Evolutionary conservation across 2,888 invertebrate genomes (phyloP), one percentile per base, ranked within the genome.

Genomic region (Alviniconcha strummeri): DNA sequence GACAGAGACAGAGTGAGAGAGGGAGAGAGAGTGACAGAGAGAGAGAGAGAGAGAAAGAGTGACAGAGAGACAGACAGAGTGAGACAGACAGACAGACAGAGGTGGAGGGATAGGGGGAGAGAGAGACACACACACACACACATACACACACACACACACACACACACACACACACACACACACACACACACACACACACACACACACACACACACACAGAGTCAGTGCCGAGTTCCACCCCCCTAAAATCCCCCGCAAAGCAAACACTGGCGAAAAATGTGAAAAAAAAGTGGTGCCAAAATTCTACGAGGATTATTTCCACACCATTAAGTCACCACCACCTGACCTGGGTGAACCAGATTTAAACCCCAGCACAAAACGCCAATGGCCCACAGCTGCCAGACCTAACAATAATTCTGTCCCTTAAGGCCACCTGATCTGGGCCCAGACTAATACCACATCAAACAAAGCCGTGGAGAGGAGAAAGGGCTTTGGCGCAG

Each of bases 91-190:
- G 56, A 7, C 4, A 69, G 17, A 67, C 36, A 54, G 64, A 77
- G 9, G n/a, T n/a, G n/a, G n/a, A 36, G 36, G 36, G 36, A 36
- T 3, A 36, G 36, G 3, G 64, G 4, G 64, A 64, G 13, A 69
- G n/a, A 69, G 64, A 36, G 36, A 56, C 17, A 55, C 0, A 1
- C 60, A 60, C 60, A 9, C 60, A 78, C n/a, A 60, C 60, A 78
- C 76, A 76, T 5, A 55, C 76, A 76, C 15, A 55, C 56, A 76
- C 55, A 76, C 56, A 76, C 13, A 72, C 72, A 72, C 72, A 72
- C 72, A 72, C 36, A 1, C 36, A 72, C 11, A 19, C 71, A 13
- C 19, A 71, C 71, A 71, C 71, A 71, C 19, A 5, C 71, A 71
- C 71, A 71, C 71, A 71, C 71, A 71, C 71, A 19, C 19, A 19